These are phyloP conservation scores for Nebria brevicollis DNA, from an alignment of 2,888 invertebrate species.

Conservation along the genomic window DNA sequence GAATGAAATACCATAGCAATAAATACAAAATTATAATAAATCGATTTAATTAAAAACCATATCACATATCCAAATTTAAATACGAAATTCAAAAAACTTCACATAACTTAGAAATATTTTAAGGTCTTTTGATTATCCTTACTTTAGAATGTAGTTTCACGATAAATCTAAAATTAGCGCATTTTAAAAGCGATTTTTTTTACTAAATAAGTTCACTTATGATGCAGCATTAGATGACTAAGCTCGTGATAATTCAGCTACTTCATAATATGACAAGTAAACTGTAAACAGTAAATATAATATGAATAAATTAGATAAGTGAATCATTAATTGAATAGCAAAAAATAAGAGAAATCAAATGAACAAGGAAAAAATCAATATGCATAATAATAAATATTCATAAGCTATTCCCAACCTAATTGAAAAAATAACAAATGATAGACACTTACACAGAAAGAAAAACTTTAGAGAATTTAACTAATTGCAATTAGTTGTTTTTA, in stretches of 20 bases:
- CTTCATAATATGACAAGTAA: background rate
- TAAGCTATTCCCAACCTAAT: conserved; percentile 33
- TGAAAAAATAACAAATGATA: conserved; percentile 38
- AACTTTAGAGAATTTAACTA: too few relatives aligned
- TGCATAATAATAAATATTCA: conserved; percentile 37
- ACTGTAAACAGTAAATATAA: background rate
- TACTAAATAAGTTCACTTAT: too few relatives aligned
- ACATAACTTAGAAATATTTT: too few relatives aligned
- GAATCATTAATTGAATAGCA: background rate
- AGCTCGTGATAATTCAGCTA: background rate
- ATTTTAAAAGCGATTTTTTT: too few relatives aligned
- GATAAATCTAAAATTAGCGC: too few relatives aligned
- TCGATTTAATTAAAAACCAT: background rate
- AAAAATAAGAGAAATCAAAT: background rate
- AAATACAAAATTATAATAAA: background rate
- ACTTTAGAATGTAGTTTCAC: too few relatives aligned
- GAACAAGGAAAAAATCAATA: background rate
- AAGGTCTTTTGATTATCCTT: too few relatives aligned
- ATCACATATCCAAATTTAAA: too few relatives aligned
- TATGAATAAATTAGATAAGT: background rate
- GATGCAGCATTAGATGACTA: too few relatives aligned
- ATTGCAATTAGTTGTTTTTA: too few relatives aligned
- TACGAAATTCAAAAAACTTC: too few relatives aligned
- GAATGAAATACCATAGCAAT: background rate
- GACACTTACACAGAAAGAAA: too few relatives aligned